These are phyloP conservation scores for Bolborhynchus lineola DNA, from an alignment of 2,113 vertebrate genomes.

Conservation along the genomic window DNA sequence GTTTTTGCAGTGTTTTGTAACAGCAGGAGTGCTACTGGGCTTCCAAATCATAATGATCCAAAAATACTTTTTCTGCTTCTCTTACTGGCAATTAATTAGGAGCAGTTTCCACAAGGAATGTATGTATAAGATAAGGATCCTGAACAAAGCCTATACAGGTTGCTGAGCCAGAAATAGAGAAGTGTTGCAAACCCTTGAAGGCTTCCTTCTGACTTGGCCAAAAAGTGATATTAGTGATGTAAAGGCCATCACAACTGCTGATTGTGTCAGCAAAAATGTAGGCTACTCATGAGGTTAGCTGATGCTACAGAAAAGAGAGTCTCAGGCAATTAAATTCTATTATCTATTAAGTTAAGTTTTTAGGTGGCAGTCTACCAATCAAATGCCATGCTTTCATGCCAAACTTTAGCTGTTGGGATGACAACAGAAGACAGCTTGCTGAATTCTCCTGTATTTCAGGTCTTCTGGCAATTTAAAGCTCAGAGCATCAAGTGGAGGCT, in stretches of 20 bases:
- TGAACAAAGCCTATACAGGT: background rate
- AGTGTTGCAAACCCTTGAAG: background rate
- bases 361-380: slow-evolving; percentile 51
- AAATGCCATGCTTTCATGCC: background rate
- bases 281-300: slow-evolving; percentile 18
- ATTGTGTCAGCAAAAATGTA: slow-evolving; percentile 23
- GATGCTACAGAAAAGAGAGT: slow-evolving; percentile 10
- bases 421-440: background rate
- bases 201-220: background rate
- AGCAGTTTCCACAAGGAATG: background rate
- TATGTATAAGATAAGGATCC: background rate
- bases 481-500: background rate
- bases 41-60: background rate
- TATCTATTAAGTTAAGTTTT: slow-evolving; percentile 57
- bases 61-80: background rate
- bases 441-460: slow-evolving; percentile 18
- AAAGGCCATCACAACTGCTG: background rate
- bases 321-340: slow-evolving; percentile 45
- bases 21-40: background rate
- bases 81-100: background rate
- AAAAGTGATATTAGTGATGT: background rate
- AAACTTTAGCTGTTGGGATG: slow-evolving; percentile 9
- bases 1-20: background rate
- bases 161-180: background rate
- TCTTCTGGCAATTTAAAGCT: slow-evolving; percentile 28